Conservation (phyloP, 2,113 vertebrate species). For the Malurus cyaneus region DNA sequence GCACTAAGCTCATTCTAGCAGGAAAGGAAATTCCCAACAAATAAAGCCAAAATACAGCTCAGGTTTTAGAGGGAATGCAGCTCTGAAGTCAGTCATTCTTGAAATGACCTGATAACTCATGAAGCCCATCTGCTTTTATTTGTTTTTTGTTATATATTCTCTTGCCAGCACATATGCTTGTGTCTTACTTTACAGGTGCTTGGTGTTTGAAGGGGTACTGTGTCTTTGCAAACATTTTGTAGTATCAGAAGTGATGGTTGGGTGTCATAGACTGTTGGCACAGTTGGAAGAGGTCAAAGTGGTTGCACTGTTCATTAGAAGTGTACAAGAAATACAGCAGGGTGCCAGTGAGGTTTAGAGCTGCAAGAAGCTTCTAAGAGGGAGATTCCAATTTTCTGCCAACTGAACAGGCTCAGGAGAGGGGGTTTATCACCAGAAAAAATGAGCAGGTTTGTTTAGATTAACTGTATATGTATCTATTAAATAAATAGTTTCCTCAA, state of each 20-base stretch:
- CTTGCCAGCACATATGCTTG: rapidly evolving
- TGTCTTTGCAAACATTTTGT: background rate
- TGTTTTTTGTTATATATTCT: background rate
- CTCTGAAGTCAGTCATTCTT: rapidly evolving
- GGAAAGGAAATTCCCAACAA: background rate
- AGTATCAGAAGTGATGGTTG: background rate
- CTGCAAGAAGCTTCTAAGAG: background rate
- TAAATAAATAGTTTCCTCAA: background rate
- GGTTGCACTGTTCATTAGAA: background rate
- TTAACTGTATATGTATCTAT: background rate
- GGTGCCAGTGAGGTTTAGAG: background rate
- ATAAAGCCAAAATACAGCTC: background rate
- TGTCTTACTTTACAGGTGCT: background rate
- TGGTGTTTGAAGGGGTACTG: background rate
- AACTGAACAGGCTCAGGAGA: background rate
- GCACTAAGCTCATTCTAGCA: background rate
- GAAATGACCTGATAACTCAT: background rate
- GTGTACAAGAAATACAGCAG: background rate
- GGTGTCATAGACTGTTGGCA: background rate
- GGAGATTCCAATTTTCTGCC: background rate
- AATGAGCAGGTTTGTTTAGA: background rate
- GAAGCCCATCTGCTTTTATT: background rate
- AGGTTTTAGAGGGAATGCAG: background rate
- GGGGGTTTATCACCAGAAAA: background rate
- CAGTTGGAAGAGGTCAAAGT: background rate